Conservation (phyloP, 2,888 invertebrate genomes). For the Andrena minutula region DNA sequence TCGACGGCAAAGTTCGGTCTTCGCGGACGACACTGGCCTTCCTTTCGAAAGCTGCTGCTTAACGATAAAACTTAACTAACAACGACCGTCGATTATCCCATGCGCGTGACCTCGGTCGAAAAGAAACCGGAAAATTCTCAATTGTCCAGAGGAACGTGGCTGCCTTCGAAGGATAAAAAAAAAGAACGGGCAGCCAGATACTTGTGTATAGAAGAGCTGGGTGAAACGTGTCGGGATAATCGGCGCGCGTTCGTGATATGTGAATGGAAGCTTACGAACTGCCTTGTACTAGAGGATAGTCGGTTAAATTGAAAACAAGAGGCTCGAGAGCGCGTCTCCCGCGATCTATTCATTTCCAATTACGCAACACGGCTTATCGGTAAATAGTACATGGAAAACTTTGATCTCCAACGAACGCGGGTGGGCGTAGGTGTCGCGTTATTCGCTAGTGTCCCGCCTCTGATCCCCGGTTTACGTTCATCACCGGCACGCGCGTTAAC, state of each 20-base stretch:
- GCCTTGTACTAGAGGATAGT: constrained; percentile 72
- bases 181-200: not conserved
- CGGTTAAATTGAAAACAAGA: constrained; percentile 62
- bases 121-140: constrained; percentile 34
- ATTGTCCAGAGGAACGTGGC: constrained; percentile 50
- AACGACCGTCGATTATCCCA: constrained; percentile 65
- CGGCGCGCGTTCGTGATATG: constrained; percentile 70
- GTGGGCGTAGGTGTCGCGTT: constrained; percentile 6
- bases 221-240: constrained; percentile 57
- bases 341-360: constrained; percentile 33
- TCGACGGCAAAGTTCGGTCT: constrained; percentile 25
- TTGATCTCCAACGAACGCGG: not conserved
- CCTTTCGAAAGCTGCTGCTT: constrained; percentile 56
- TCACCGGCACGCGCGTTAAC: not conserved
- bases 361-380: constrained; percentile 24
- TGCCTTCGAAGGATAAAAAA: constrained; percentile 18
- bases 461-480: not conserved
- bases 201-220: not conserved
- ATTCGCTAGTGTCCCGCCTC: constrained; percentile 22
- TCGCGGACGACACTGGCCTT: constrained; percentile 51
- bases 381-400: constrained; percentile 46
- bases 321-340: constrained; percentile 32
- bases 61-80: constrained; percentile 69
- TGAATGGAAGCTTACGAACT: constrained; percentile 75
- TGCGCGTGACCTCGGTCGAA: constrained; percentile 38